phyloP scores from a whole-genome alignment of 1,140 invertebrate genomes.

The Bombyx mandarina region DNA sequence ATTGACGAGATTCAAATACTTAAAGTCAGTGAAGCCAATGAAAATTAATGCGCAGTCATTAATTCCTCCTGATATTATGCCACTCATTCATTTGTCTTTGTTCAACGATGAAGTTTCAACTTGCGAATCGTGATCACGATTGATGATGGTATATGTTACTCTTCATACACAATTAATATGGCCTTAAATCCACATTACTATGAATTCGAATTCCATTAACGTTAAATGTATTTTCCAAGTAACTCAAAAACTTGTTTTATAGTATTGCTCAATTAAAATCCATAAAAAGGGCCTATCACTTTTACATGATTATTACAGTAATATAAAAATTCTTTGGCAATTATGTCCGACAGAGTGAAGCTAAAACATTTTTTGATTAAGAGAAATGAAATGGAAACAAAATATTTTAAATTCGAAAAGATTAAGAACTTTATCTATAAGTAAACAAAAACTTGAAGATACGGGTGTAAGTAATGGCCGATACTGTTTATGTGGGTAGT shows the following conservation, averaged over 20 bases:
- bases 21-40: not conserved
- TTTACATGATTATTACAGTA: too few species aligned
- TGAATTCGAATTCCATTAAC: not conserved
- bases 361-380: not conserved
- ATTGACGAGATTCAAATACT: too few species aligned
- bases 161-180: not conserved
- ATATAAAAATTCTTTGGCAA: too few species aligned
- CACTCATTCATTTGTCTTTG: not conserved
- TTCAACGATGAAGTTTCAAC: not conserved
- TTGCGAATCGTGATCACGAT: not conserved
- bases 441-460: too few species aligned
- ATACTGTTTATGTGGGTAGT: constrained; percentile 1
- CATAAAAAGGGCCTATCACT: too few species aligned
- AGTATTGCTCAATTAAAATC: too few species aligned
- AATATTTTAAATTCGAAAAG: not conserved
- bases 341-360: not conserved
- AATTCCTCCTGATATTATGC: not conserved
- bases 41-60: not conserved
- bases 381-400: not conserved
- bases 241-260: not conserved
- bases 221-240: not conserved
- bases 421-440: not conserved
- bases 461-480: too few species aligned
- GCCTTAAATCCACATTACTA: not conserved
- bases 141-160: not conserved